Conservation (phyloP, 2,888 invertebrate genomes). For the Ophioninae sp. region DNA sequence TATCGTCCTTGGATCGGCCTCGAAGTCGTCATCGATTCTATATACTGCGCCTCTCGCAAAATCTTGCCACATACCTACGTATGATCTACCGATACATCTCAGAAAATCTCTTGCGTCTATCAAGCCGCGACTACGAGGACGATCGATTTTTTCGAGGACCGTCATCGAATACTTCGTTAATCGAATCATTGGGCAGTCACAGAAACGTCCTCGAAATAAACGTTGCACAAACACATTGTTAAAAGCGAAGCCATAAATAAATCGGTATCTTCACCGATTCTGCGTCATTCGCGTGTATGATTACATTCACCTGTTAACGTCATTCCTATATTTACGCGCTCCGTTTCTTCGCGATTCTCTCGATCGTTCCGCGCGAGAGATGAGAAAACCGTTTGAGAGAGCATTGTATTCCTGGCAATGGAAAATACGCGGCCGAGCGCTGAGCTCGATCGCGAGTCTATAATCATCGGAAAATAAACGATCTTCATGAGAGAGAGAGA, state of each 20-base stretch:
- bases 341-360: conserved; percentile 33
- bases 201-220: not conserved
- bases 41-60: conserved; percentile 39
- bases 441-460: not conserved
- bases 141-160: not conserved
- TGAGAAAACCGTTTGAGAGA: conserved; percentile 25
- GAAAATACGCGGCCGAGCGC: not conserved
- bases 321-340: conserved; percentile 58
- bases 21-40: conserved; percentile 38
- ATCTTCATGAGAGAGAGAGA: not conserved
- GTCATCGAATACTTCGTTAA: not conserved
- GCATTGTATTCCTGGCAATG: conserved; percentile 9
- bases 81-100: too few species aligned
- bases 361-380: conserved; percentile 18
- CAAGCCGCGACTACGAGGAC: not conserved
- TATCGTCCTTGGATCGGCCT: conserved; percentile 53
- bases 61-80: conserved; percentile 33
- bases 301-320: conserved; percentile 54
- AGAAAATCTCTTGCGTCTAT: not conserved
- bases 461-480: conserved; percentile 21
- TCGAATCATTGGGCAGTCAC: not conserved
- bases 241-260: conserved; percentile 36
- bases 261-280: conserved; percentile 46
- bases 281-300: conserved; percentile 45
- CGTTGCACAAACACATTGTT: conserved; percentile 1